Evolutionary conservation across 2,888 invertebrate species (phyloP).

Genomic region (Lepas anatifera): DNA sequence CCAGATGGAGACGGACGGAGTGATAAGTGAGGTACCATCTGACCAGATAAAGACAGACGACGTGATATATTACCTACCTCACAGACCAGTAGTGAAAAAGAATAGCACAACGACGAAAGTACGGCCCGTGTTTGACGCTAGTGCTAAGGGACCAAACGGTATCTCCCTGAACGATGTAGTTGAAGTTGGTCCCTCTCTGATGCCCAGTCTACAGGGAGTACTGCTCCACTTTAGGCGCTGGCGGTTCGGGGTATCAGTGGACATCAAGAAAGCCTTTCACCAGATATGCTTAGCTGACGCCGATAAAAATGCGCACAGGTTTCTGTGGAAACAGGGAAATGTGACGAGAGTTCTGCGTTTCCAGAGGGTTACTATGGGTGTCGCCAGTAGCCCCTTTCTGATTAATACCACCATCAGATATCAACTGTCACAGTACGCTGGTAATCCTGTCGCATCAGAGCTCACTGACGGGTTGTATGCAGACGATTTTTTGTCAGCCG

Average conservation of each 20-base stretch:
- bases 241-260: background rate
- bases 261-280: background rate
- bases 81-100: too few relatives aligned
- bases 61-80: too few relatives aligned
- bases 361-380: background rate
- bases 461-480: background rate
- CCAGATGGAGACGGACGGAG: background rate
- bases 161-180: background rate
- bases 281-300: background rate
- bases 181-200: background rate
- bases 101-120: too few relatives aligned
- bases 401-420: background rate
- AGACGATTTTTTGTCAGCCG: background rate
- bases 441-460: background rate
- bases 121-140: background rate
- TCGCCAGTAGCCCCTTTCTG: background rate
- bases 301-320: background rate
- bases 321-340: background rate
- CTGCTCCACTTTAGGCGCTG: background rate
- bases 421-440: background rate
- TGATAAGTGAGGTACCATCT: background rate
- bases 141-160: background rate
- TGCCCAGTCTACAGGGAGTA: background rate
- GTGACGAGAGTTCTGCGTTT: background rate
- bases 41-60: background rate